Evolutionary conservation across 2,797 vertebrate species (phyloP), one percentile per base, ranked within the genome.

Genomic region (Todus mexicanus): DNA sequence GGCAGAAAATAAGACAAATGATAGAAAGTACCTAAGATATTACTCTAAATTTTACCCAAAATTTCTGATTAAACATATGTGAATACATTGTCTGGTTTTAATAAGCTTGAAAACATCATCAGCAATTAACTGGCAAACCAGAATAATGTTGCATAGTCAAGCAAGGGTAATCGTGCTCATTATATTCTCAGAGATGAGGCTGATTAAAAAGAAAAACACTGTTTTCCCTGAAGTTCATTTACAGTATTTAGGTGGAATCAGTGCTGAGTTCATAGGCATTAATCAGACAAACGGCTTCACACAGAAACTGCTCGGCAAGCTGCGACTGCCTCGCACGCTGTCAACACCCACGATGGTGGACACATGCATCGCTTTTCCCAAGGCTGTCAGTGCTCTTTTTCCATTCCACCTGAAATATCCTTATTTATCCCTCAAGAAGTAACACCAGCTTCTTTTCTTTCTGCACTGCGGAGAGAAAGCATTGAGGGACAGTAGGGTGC

Each of bases 71-170:
- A 86, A 92, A 77, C 77, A 56, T 90, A 92, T 71, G 69, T 92
- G 91, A 91, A 60, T 73, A 47, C 31, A 40, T 43, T 84, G 72
- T 51, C 71, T 87, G 91, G 42, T 81, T 95, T 87, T 95, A 93
- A 97, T 95, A 93, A 90, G 88, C 94, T 84, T 93, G 94, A 87
- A 92, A 92, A 69, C 78, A 83, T 88, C 72, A 31, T 45, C 90
- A 91, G 75, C 91, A 96, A 96, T 96, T 97, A 95, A 93, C 37
- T 10, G 87, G 50, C 18, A 12, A 85, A 69, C 31, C 47, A 59
- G 82, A 94, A 65, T 61, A 87, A 82, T 23, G 90, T 45, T 77
- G 74, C 90, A 84, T 27, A 88, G 92, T 43, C 54, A 77, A 51
- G 80, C 65, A 64, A 93, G 87, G 78, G 90, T 81, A 95, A 94